These are phyloP conservation scores for Barnardius zonarius DNA, from an alignment of 2,113 vertebrate genomes.

Conservation along the genomic window DNA sequence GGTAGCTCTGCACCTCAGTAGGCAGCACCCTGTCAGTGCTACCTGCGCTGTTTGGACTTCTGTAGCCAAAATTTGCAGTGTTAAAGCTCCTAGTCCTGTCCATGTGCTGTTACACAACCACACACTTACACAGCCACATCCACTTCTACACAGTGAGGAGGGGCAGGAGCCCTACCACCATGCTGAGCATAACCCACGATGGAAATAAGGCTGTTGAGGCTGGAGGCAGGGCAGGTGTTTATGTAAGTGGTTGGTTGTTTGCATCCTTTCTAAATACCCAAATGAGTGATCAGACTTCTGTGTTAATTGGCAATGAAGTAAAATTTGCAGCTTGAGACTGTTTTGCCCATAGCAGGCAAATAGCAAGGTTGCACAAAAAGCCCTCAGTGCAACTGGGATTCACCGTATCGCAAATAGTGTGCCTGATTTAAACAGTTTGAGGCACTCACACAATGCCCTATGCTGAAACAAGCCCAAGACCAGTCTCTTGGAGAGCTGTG, in stretches of 20 bases:
- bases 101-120: no score
- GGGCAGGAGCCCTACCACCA: neutral
- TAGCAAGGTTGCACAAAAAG: neutral
- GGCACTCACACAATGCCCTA: neutral
- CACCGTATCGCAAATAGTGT: fast-evolving
- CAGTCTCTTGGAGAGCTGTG: neutral
- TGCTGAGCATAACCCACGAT: neutral
- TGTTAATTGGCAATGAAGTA: neutral
- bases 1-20: fast-evolving
- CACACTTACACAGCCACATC: neutral
- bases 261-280: neutral
- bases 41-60: neutral
- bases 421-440: neutral
- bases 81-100: neutral
- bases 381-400: neutral
- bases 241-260: fast-evolving
- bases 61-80: neutral
- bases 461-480: neutral
- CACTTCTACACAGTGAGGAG: fast-evolving
- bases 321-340: neutral
- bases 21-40: neutral
- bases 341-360: neutral
- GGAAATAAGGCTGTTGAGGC: neutral
- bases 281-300: neutral
- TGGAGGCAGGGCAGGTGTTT: neutral